phyloP scores from a whole-genome alignment of 1,140 invertebrate genomes.

The Campoletis sonorensis region DNA sequence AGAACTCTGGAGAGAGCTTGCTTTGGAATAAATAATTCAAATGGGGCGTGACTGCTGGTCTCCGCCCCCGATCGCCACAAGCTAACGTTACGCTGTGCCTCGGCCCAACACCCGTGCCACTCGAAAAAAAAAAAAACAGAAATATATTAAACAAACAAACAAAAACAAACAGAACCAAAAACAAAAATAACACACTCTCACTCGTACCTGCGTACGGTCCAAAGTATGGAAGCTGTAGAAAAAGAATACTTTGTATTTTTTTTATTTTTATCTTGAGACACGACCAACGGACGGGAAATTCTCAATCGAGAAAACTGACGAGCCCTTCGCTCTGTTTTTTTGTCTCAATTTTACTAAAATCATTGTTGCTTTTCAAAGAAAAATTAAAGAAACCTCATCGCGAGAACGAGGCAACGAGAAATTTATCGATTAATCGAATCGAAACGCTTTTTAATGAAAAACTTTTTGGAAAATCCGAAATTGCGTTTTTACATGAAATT shows the following conservation, averaged over 20 bases:
- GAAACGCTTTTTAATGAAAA: no score
- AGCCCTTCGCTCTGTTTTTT: not conserved
- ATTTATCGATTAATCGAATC: no score
- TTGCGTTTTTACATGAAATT: no score
- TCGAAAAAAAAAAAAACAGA: slow-evolving; percentile 49
- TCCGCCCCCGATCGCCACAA: slow-evolving; percentile 67
- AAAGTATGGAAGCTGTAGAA: slow-evolving; percentile 75
- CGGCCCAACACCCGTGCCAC: slow-evolving; percentile 70
- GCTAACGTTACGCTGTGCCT: slow-evolving; percentile 75
- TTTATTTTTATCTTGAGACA: not conserved
- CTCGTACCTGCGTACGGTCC: slow-evolving; percentile 74
- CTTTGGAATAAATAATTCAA: slow-evolving; percentile 73
- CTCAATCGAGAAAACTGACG: not conserved
- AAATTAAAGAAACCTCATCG: no score
- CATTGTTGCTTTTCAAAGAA: no score
- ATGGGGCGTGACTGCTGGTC: slow-evolving; percentile 70
- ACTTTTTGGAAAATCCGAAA: no score
- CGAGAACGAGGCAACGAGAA: no score
- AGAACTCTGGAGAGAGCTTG: slow-evolving; percentile 73
- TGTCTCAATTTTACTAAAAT: no score
- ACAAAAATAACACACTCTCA: slow-evolving; percentile 69
- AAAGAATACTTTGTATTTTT: slow-evolving; percentile 24
- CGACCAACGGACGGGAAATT: not conserved
- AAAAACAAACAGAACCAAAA: slow-evolving; percentile 15
- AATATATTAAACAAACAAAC: slow-evolving; percentile 33